A percentile compares a stretch with the other conserved stretches of the same genome.
Conservation (phyloP, 2,797 vertebrate genomes). For the Enteromius unitaeniatus region DNA sequence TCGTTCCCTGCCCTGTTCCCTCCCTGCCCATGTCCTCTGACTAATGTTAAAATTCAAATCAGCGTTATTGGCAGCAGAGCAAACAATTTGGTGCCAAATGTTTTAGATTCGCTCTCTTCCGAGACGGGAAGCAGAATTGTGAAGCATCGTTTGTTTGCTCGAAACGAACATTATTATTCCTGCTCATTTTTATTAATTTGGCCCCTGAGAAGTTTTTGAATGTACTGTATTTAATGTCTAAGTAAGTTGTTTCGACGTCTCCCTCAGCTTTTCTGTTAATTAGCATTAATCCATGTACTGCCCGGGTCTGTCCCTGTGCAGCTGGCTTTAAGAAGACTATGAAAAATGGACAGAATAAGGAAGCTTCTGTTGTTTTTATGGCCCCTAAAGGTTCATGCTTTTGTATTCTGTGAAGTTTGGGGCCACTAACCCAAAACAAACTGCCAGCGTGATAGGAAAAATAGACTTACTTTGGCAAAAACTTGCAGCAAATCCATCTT, state of each 20-base stretch:
- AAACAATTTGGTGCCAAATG: constrained; percentile 54
- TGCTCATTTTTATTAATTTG: constrained; percentile 20
- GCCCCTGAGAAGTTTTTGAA: constrained; percentile 12
- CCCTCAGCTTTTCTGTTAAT: not conserved
- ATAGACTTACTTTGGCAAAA: not conserved
- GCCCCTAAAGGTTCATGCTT: not conserved
- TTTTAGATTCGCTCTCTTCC: constrained; percentile 21
- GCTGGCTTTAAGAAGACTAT: not conserved
- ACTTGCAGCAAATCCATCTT: not conserved
- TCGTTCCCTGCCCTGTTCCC: constrained; percentile 53
- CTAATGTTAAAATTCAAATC: constrained; percentile 74
- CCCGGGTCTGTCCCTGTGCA: not conserved
- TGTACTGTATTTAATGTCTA: constrained; percentile 1
- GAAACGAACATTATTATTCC: not conserved
- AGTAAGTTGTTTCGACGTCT: not conserved
- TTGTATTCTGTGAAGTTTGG: not conserved
- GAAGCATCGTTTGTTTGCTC: not conserved
- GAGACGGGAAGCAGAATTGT: not conserved
- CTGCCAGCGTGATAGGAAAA: not conserved
- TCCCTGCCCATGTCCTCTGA: constrained; percentile 44
- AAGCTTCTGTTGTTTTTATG: not conserved
- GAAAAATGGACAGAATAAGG: not conserved
- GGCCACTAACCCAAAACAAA: constrained; percentile 2
- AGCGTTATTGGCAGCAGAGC: constrained; percentile 57
- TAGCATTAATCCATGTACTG: not conserved